Base-by-base conservation (phyloP, 2,888 invertebrate species). In the Odontomyia ornata region DNA sequence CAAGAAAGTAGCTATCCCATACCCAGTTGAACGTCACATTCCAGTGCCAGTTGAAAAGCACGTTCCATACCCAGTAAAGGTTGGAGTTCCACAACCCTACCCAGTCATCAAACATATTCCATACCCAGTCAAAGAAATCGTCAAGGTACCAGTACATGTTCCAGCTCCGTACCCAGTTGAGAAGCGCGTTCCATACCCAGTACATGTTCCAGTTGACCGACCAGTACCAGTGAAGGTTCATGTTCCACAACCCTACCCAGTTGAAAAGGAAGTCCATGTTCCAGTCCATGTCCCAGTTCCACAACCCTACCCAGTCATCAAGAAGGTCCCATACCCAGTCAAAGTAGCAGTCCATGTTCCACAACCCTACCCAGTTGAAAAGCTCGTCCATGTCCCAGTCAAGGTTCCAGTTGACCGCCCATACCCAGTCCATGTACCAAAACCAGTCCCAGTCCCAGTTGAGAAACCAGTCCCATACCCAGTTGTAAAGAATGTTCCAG, bases 181-280 rank as follows among this genome's bases (percentile, higher is more conserved):
- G 81, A 90, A 89, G 81, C 90, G 91, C 82, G 89, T 92, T 65
- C 90, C 86, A 30, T 88, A 88, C 81, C 91, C 91, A 60, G 90
- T 91, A 15, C 90, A 90, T 83, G 89, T 91, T 7, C 90, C 87
- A 80, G 90, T 90, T 76, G 88, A 90, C 82, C 89, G 90, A 83
- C 92, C 90, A 67, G 90, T 91, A 73, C 92, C 92, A 76, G 91
- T 93, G 27, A 91, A 93, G 83, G 91, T 93, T 1, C 90, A 88
- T 75, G 90, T 93, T 46, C 92, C 93, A 27, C 90, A 91, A 80
- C 94, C 94, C 2, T 94, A 93, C 87, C 93, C 93, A 57, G 94
- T 94, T 56, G 93, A 93, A 86, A 94, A 92, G 88, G 90, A 90
- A 83, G 91, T 94, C 73, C 92, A 91, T 79, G 82, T 83, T 0